phyloP scores from a whole-genome alignment of 2,113 vertebrate species.

The Muscicapa adusta region DNA sequence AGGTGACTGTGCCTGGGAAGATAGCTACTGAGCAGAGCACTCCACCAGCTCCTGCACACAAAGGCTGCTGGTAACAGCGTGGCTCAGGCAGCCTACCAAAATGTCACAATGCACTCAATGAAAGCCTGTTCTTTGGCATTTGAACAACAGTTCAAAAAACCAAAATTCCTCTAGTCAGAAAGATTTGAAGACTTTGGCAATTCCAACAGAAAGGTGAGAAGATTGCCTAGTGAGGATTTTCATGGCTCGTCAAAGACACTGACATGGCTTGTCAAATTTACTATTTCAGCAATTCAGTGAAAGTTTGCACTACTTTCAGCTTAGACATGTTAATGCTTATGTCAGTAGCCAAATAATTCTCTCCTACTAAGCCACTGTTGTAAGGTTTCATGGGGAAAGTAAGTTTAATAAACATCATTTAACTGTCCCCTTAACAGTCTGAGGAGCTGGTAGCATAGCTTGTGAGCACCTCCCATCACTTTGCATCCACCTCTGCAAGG shows the following conservation, averaged over 20 bases:
- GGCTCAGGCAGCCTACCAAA: not conserved
- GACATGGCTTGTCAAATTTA: not conserved
- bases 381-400: not conserved
- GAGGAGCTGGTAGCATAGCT: not conserved
- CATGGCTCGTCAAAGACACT: not conserved
- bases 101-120: fast-evolving
- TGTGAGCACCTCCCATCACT: fast-evolving
- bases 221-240: not conserved
- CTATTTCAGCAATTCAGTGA: too few species aligned
- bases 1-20: not conserved
- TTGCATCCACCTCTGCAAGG: not conserved
- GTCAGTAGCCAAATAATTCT: not conserved
- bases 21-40: not conserved
- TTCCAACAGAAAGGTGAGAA: not conserved
- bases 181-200: not conserved
- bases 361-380: not conserved
- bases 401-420: not conserved
- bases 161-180: not conserved
- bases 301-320: not conserved
- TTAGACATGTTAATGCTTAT: not conserved
- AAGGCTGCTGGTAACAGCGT: not conserved
- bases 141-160: not conserved
- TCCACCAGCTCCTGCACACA: not conserved
- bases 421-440: not conserved
- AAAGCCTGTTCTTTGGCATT: not conserved